phyloP scores from a whole-genome alignment of 2,113 vertebrate species.

The Xenus cinereus region DNA sequence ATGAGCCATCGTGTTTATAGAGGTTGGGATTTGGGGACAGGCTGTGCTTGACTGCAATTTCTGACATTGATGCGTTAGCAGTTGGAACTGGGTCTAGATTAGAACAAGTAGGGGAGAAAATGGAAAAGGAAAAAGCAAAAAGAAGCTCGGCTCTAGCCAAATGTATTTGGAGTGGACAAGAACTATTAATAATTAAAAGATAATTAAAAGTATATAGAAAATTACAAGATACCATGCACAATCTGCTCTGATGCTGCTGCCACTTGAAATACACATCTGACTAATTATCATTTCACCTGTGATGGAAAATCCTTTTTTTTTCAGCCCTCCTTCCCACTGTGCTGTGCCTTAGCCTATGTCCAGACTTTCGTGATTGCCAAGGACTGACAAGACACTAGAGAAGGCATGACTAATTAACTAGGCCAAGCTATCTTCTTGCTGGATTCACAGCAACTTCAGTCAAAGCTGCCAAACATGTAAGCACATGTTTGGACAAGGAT shows the following conservation, averaged over 20 bases:
- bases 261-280: not conserved
- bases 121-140: not conserved
- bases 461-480: conserved; percentile 37
- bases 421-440: conserved; percentile 58
- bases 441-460: not conserved
- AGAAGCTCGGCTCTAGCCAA: conserved; percentile 1
- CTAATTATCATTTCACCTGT: conserved; percentile 55
- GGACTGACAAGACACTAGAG: conserved; percentile 64
- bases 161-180: conserved; percentile 56
- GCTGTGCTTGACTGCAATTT: conserved; percentile 78
- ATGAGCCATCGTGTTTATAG: conserved; percentile 80
- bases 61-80: conserved; percentile 77
- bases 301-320: not conserved
- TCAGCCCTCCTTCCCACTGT: conserved; percentile 40
- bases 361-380: conserved; percentile 64
- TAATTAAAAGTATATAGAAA: conserved; percentile 67
- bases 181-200: conserved; percentile 63
- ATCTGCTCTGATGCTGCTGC: conserved; percentile 22
- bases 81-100: conserved; percentile 69
- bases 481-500: conserved; percentile 34
- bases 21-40: conserved; percentile 77
- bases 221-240: not conserved
- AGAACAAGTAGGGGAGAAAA: conserved; percentile 44
- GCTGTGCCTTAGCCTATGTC: conserved; percentile 49
- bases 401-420: conserved; percentile 72